Conservation (phyloP, 2,888 invertebrate genomes). For the Dynastes tityus region DNA sequence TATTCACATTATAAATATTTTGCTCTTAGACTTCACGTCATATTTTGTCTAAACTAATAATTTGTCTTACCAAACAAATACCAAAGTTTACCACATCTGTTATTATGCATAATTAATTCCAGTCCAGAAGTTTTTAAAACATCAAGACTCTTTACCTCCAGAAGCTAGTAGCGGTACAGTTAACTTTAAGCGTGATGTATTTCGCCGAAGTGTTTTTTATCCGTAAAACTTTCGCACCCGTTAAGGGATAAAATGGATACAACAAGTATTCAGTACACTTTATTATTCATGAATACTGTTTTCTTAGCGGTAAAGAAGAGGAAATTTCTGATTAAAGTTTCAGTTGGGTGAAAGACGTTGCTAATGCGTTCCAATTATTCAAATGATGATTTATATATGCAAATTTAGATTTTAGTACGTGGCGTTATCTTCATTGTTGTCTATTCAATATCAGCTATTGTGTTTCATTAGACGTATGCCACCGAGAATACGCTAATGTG, state of each 20-base stretch:
- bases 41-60: too few species aligned
- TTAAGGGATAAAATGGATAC: not conserved
- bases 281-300: not conserved
- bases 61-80: too few species aligned
- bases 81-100: too few species aligned
- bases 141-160: too few species aligned
- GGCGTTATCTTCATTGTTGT: too few species aligned
- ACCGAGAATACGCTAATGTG: not conserved
- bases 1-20: too few species aligned
- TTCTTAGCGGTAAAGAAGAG: not conserved
- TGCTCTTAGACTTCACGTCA: too few species aligned
- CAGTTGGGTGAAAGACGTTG: not conserved
- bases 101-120: too few species aligned
- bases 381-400: conserved; percentile 2
- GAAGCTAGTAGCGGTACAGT: too few species aligned
- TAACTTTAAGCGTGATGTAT: too few species aligned
- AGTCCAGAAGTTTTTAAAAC: too few species aligned
- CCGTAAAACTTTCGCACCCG: too few species aligned
- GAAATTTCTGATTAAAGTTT: not conserved
- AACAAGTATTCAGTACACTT: not conserved
- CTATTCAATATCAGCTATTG: not conserved
- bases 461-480: not conserved
- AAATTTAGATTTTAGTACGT: not conserved
- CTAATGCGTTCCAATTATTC: not conserved
- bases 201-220: not conserved